Base-by-base conservation (phyloP, 1,140 invertebrate genomes). In the Kradibia gibbosae region DNA sequence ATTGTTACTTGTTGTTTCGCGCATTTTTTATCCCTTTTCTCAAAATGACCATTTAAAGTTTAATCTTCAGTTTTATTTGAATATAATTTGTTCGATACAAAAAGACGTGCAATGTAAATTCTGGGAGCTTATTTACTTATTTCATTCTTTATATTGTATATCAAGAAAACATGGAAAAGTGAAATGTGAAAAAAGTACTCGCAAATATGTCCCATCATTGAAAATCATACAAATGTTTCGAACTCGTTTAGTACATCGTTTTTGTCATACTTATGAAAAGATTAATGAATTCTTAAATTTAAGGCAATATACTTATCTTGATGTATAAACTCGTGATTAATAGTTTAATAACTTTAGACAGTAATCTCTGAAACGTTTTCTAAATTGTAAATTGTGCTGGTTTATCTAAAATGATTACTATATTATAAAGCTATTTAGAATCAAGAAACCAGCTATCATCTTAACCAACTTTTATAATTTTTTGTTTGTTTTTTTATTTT, bases 321-420 rank as follows among this genome's bases (percentile, higher is more conserved):
- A 62, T 62, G 13, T 62, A 62, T 62, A 17, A 36, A 36, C 60
- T 62, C 31, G 0, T 62, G 60, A 62, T 62, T 62, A 62, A 62
- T 34, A 31, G 60, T 36, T 62, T 62, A 31, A 62, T 62, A 62
- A 62, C 15, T 62, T 62, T 36, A 25, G 60, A 15, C 15, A 62
- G 28, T 62, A 62, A 62, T 62, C 31, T 62, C 15, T 62, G 60
- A 31, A 34, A 36, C 60, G 31, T 62, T 62, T 62, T 62, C 60
- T 17, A 31, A 62, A 62, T 62, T 17, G 60, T 36, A 62, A 62
- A 36, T 34, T 62, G 20, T 34, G 34, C 60, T 34, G 31, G 28
- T 62, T 62, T 34, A 62, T 62, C 20, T 36, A 62, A 62, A 31
- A 15, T 62, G 3, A 62, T 60, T 60, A 60, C 57, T n/a, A n/a